phyloP scores from a whole-genome alignment of 2,888 invertebrate species.

The Rhamphomyia laevipes region DNA sequence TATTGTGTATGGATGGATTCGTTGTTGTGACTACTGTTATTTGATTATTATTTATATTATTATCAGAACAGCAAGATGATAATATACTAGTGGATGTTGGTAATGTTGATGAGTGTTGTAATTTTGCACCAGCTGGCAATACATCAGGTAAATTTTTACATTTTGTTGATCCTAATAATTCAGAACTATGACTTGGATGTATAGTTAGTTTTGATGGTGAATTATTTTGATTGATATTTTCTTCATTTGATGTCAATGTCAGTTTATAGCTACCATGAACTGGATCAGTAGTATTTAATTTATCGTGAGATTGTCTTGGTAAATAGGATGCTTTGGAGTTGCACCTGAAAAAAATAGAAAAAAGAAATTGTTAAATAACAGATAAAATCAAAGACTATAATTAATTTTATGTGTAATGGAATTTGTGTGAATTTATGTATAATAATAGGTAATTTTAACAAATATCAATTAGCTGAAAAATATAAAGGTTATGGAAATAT shows the following conservation, averaged over 20 bases:
- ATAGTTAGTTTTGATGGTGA: constrained; percentile 20
- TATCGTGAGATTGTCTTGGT: constrained; percentile 56
- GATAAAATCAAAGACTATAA: no score
- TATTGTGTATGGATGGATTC: constrained; percentile 12
- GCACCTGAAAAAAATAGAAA: constrained; percentile 45
- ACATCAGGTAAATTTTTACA: constrained; percentile 42
- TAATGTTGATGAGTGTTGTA: constrained; percentile 25
- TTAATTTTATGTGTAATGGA: no score
- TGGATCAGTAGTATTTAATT: constrained; percentile 47
- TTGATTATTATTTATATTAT: constrained; percentile 20
- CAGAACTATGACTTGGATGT: constrained; percentile 12
- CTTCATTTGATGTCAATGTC: constrained; percentile 55
- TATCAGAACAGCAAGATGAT: constrained; percentile 32
- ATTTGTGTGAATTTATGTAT: no score
- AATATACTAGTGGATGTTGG: constrained; percentile 20
- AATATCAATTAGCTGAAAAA: no score
- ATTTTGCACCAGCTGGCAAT: constrained; percentile 44
- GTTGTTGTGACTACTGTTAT: constrained; percentile 19
- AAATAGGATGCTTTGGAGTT: constrained; percentile 68
- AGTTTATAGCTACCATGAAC: constrained; percentile 65
- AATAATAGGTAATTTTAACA: no score
- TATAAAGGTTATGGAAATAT: no score
- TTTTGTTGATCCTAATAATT: constrained; percentile 11
- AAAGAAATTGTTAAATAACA: neutral
- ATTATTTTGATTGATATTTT: constrained; percentile 25